These are phyloP conservation scores for Chrysolina americana DNA, from an alignment of 2,888 invertebrate species.

Conservation along the genomic window DNA sequence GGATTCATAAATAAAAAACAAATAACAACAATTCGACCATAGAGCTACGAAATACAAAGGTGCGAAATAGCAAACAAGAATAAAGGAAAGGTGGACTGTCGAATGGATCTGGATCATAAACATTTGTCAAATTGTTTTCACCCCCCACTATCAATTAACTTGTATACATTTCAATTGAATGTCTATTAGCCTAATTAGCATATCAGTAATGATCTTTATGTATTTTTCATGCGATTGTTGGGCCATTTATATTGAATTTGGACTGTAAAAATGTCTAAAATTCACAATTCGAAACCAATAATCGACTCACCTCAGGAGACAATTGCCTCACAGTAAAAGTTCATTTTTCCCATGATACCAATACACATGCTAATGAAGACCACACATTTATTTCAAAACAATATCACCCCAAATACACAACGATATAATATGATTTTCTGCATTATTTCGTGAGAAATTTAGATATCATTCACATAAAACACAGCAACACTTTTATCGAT, in stretches of 20 bases:
- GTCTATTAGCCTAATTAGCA: constrained; percentile 62
- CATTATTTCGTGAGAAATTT: constrained; percentile 55
- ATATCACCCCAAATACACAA: constrained; percentile 30
- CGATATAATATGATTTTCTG: constrained; percentile 35
- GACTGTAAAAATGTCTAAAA: constrained; percentile 33
- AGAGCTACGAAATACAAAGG: too few relatives aligned
- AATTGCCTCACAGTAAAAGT: constrained; percentile 61
- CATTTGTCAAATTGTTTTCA: constrained; percentile 63
- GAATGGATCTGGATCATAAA: constrained; percentile 54
- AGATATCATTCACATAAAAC: constrained; percentile 59
- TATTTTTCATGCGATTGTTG: constrained; percentile 20
- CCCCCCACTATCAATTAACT: constrained; percentile 57
- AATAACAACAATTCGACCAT: too few relatives aligned
- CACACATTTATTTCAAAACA: constrained; percentile 42
- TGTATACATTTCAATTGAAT: constrained; percentile 66
- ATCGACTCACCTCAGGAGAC: constrained; percentile 61
- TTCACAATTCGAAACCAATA: constrained; percentile 39
- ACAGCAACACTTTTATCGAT: constrained; percentile 64
- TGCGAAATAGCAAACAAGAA: not conserved
- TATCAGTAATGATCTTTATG: constrained; percentile 31
- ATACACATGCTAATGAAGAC: constrained; percentile 32
- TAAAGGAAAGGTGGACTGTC: constrained; percentile 50
- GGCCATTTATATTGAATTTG: not conserved
- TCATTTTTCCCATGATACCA: constrained; percentile 36
- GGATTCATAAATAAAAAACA: too few relatives aligned